Evolutionary conservation across 2,797 vertebrate genomes (phyloP).

Genomic region (Myotis daubentonii): DNA sequence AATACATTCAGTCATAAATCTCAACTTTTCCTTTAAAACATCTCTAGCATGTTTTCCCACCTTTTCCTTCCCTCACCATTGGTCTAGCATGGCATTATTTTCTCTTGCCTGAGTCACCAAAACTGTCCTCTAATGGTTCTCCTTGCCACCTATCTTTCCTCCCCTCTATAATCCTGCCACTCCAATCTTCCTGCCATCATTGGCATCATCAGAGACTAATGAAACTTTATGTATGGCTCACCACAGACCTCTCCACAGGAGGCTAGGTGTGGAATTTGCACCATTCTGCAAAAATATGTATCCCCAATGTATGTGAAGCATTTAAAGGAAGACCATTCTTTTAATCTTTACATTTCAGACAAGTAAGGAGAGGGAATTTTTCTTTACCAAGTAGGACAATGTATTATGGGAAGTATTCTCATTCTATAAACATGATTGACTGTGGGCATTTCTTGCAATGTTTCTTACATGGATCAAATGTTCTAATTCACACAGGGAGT

Average conservation of each 20-base stretch:
- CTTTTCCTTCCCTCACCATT: not conserved
- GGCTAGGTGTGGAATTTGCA: not conserved
- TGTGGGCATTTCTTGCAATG: not conserved
- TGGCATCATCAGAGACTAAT: not conserved
- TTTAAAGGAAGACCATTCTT: not conserved
- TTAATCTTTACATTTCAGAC: not conserved
- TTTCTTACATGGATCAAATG: constrained; percentile 37
- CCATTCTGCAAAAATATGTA: not conserved
- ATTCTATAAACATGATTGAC: constrained; percentile 10
- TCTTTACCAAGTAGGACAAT: not conserved
- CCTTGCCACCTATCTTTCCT: not conserved
- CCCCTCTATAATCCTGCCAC: not conserved
- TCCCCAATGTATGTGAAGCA: not conserved
- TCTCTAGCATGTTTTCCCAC: not conserved
- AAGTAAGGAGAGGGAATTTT: not conserved
- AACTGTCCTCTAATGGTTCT: not conserved
- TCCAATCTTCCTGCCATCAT: not conserved
- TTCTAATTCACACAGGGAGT: not conserved
- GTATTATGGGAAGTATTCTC: not conserved
- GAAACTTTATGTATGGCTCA: not conserved
- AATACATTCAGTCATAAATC: not conserved
- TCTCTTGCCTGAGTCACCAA: not conserved
- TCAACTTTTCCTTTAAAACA: not conserved
- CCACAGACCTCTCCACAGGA: not conserved
- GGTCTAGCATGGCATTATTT: not conserved